Conservation (phyloP, 2,888 invertebrate species). For the Rambutsinella grinnellia region DNA sequence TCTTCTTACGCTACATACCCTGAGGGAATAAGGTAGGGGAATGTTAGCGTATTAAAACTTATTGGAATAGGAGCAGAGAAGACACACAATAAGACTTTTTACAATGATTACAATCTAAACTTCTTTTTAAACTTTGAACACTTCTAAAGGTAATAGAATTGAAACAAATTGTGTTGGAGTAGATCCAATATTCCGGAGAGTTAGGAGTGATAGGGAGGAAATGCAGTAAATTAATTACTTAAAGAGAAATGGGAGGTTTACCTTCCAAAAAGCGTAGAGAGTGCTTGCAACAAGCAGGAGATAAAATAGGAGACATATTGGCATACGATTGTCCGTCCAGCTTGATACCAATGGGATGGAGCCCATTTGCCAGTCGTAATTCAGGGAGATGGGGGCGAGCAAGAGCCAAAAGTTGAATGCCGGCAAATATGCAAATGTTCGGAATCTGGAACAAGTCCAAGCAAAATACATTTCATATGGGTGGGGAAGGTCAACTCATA, state of each 20-base stretch:
- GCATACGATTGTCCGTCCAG: constrained; percentile 64
- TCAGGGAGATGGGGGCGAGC: constrained; percentile 82
- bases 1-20: constrained; percentile 19
- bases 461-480: constrained; percentile 24
- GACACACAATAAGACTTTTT: no score
- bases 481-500: no score
- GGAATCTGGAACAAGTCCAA: constrained; percentile 74
- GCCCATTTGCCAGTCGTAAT: constrained; percentile 93
- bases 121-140: no score
- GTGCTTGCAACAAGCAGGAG: constrained; percentile 52
- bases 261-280: constrained; percentile 59
- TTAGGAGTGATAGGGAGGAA: background rate
- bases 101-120: no score
- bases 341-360: constrained; percentile 80
- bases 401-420: constrained; percentile 88
- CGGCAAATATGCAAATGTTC: constrained; percentile 86
- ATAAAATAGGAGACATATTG: constrained; percentile 58
- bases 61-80: no score
- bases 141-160: no score
- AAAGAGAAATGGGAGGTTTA: constrained; percentile 9
- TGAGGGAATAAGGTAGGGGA: no score
- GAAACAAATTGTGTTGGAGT: background rate
- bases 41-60: no score
- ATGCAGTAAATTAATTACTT: background rate
- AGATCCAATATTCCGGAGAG: background rate